Evolutionary conservation across 2,888 invertebrate genomes (phyloP).

Genomic region (Cantharis flavilabris): DNA sequence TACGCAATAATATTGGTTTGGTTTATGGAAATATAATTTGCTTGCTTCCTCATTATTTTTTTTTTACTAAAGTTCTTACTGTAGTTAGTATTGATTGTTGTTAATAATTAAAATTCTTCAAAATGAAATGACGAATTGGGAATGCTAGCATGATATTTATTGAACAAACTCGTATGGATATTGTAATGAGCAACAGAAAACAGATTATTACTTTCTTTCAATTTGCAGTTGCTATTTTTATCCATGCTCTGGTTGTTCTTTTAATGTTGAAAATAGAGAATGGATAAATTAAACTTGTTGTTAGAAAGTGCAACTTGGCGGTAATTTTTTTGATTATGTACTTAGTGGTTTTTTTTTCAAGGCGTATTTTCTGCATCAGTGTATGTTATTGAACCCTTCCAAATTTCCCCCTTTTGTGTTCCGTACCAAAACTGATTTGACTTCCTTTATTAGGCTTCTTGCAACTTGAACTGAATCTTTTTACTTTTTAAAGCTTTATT

Average conservation of each 20-base stretch:
- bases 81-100: not conserved
- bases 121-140: not conserved
- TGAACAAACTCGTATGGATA: not conserved
- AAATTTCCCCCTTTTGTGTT: slow-evolving; percentile 13
- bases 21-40: slow-evolving; percentile 25
- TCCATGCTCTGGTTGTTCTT: not conserved
- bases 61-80: slow-evolving; percentile 4
- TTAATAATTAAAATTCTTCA: not conserved
- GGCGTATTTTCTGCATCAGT: not conserved
- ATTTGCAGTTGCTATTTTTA: not conserved
- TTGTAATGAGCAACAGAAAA: not conserved
- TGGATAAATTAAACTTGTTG: not conserved
- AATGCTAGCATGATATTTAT: not conserved
- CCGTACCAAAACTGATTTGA: slow-evolving; percentile 20
- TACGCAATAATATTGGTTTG: slow-evolving; percentile 17
- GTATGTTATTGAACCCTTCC: not conserved
- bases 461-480: slow-evolving; percentile 7
- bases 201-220: not conserved
- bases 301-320: slow-evolving; percentile 1
- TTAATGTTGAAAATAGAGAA: not conserved
- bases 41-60: slow-evolving; percentile 20
- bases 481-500: slow-evolving; percentile 2
- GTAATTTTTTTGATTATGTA: not conserved
- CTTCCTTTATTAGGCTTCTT: slow-evolving; percentile 25
- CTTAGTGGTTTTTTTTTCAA: not conserved